Evolutionary conservation across 37 sponge, comb jelly and placozoan species (phyloP).

Genomic region (Dysidea cf. avara): DNA sequence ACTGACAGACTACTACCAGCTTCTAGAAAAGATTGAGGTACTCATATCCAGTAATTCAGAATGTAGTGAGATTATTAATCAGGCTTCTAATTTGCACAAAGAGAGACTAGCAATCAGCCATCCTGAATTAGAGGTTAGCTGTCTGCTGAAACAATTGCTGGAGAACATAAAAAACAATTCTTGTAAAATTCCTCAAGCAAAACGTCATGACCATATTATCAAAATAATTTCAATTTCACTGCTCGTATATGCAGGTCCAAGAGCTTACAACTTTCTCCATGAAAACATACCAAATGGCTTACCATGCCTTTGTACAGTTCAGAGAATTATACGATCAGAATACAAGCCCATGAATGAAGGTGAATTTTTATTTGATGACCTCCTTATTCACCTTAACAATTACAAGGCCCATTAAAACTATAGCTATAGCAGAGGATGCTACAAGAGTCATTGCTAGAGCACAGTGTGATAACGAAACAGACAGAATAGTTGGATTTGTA

Average conservation of each 20-base stretch:
- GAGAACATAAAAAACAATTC: conserved; percentile 3
- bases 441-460: conserved; percentile 16
- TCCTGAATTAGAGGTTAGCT: background rate
- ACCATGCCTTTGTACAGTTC: conserved; percentile 22
- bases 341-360: conserved; percentile 7
- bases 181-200: background rate
- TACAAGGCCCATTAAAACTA: conserved; percentile 4
- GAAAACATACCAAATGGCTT: conserved; percentile 13
- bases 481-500: conserved; percentile 33
- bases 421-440: conserved; percentile 27
- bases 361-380: conserved; percentile 24
- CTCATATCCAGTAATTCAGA: conserved; percentile 4
- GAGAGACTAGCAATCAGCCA: conserved; percentile 13
- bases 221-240: conserved; percentile 25
- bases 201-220: conserved; percentile 5
- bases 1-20: background rate
- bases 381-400: background rate
- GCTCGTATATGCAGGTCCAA: conserved; percentile 12
- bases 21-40: background rate
- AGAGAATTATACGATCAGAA: conserved; percentile 8
- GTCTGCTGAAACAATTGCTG: no score
- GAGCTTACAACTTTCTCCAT: conserved; percentile 18
- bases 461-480: conserved; percentile 15
- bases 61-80: background rate
- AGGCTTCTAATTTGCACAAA: no score